Conservation (phyloP, 2,888 invertebrate genomes). For the Cosmopolites sordidus region DNA sequence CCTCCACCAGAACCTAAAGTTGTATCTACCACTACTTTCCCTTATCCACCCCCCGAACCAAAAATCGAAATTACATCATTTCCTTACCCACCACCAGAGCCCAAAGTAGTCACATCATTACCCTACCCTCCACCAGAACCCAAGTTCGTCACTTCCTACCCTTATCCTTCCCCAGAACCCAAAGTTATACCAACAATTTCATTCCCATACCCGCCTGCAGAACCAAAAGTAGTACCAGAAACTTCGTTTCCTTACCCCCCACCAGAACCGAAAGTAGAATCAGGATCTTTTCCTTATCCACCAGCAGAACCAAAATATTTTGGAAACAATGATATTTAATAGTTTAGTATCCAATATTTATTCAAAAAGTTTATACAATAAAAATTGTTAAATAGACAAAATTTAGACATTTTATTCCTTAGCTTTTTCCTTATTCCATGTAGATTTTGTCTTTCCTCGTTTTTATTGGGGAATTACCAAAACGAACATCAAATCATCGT, state of each 20-base stretch:
- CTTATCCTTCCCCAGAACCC: slow-evolving; percentile 12
- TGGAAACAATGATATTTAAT: no score
- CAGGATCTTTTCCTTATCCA: slow-evolving; percentile 12
- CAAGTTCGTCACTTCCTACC: no score
- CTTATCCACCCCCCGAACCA: not conserved
- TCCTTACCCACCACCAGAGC: slow-evolving; percentile 12
- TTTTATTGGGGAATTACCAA: no score
- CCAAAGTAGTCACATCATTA: not conserved
- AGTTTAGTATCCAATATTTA: no score
- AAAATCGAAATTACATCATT: not conserved
- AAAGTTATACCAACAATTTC: not conserved
- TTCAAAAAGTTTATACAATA: no score
- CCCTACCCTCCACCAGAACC: slow-evolving; percentile 21
- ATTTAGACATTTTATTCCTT: no score
- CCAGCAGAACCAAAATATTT: slow-evolving; percentile 11
- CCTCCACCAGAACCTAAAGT: slow-evolving; percentile 15
- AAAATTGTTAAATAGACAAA: no score
- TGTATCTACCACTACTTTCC: not conserved
- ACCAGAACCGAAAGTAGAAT: not conserved
- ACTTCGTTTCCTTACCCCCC: slow-evolving; percentile 5
- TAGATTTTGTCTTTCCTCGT: no score
- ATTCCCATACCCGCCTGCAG: slow-evolving; percentile 15
- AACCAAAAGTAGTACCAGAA: slow-evolving; percentile 4
- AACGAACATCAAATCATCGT: no score
- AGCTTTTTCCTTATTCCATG: no score